A percentile compares a stretch with the other conserved stretches of the same genome.
phyloP scores from a whole-genome alignment of 2,797 vertebrate genomes.

The Euthynnus affinis region DNA sequence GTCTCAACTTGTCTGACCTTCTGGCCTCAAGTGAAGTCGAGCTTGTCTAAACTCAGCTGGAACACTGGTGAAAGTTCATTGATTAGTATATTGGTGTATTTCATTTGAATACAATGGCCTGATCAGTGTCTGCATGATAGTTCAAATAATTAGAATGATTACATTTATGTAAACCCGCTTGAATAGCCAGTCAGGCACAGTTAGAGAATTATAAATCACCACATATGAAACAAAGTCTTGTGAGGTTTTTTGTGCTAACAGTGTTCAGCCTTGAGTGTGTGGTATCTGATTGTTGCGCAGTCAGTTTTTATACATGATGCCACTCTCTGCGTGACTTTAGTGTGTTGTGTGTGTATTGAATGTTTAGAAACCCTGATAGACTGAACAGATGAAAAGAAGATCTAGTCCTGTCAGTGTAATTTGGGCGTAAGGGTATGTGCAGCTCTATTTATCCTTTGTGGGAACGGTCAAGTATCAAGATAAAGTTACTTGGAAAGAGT shows the following conservation, averaged over 20 bases:
- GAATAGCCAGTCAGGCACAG: neutral
- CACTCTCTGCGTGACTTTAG: too few species aligned
- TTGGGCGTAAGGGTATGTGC: neutral
- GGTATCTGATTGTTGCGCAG: too few species aligned
- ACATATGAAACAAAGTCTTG: too few species aligned
- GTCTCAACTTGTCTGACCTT: slow-evolving; percentile 1
- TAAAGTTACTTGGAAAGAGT: neutral
- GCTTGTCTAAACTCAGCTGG: neutral
- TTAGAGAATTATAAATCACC: too few species aligned
- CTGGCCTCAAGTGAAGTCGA: neutral
- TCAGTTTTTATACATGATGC: too few species aligned
- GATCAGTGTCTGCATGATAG: neutral
- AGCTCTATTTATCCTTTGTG: neutral
- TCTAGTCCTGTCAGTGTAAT: neutral
- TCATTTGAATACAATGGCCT: neutral
- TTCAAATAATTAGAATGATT: neutral
- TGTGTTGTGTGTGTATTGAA: too few species aligned
- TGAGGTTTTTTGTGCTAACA: too few species aligned
- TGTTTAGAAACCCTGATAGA: too few species aligned
- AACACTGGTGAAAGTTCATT: neutral
- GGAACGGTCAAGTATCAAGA: neutral
- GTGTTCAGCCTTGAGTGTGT: neutral
- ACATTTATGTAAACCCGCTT: neutral
- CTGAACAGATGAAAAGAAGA: neutral
- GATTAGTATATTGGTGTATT: neutral